Conservation (phyloP, 2,888 invertebrate species). For the Leucophora obtusa region DNA sequence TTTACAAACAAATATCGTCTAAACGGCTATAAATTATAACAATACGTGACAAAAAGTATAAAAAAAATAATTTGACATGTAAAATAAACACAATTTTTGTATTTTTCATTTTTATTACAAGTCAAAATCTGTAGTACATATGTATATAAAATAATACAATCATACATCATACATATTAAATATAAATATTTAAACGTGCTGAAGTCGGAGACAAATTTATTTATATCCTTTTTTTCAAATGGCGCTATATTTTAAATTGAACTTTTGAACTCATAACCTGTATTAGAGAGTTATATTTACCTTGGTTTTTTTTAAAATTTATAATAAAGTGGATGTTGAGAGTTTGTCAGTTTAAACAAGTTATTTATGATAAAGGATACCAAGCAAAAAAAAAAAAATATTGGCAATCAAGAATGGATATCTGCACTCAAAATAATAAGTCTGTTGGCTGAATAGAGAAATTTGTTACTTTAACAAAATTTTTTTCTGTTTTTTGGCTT, state of each 20-base stretch:
- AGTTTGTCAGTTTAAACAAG: no score
- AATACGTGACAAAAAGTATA: conserved; percentile 58
- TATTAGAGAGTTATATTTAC: no score
- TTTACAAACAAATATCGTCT: conserved; percentile 47
- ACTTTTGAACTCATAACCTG: background rate
- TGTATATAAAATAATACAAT: conserved; percentile 10
- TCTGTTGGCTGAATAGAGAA: no score
- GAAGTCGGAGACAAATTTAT: background rate
- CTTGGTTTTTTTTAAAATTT: no score
- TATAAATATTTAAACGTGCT: conserved; percentile 25
- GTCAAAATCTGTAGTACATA: conserved; percentile 12
- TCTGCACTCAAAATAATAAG: no score
- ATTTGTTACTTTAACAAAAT: no score
- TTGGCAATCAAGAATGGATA: no score
- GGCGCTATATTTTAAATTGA: background rate
- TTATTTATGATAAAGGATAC: no score
- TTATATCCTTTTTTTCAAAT: conserved; percentile 1
- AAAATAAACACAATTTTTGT: conserved; percentile 13
- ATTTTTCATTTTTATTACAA: conserved; percentile 17
- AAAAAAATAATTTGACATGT: conserved; percentile 12
- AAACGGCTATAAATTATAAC: conserved; percentile 60
- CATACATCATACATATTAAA: conserved; percentile 11
- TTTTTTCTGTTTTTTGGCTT: no score
- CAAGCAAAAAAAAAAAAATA: no score
- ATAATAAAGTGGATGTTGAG: no score